phyloP scores from a whole-genome alignment of 2,888 invertebrate genomes.

The Horisme vitalbata region DNA sequence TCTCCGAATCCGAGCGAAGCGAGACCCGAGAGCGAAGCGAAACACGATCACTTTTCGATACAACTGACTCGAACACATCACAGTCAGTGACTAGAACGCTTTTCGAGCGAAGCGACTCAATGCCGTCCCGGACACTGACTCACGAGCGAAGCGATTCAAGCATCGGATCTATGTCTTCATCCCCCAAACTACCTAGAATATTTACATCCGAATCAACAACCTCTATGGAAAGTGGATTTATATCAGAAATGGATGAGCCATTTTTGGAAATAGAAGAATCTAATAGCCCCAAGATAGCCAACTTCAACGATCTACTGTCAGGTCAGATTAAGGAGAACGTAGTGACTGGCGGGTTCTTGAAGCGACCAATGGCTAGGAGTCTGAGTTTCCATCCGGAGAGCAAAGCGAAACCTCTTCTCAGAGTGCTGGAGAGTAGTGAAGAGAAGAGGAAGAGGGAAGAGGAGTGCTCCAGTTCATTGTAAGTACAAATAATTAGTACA shows the following conservation, averaged over 20 bases:
- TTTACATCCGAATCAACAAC: constrained; percentile 66
- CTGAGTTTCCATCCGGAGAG: constrained; percentile 62
- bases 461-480: neutral
- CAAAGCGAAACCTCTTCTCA: constrained; percentile 52
- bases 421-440: constrained; percentile 54
- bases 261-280: constrained; percentile 71
- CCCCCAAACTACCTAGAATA: constrained; percentile 47
- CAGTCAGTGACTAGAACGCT: constrained; percentile 64
- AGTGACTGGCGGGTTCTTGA: constrained; percentile 42
- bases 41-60: too few relatives aligned
- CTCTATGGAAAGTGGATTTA: constrained; percentile 73
- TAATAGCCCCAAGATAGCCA: constrained; percentile 66
- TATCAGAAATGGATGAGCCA: constrained; percentile 73
- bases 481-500: too few relatives aligned
- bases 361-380: constrained; percentile 56
- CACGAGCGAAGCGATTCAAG: constrained; percentile 64
- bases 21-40: too few relatives aligned
- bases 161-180: constrained; percentile 59
- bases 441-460: constrained; percentile 70
- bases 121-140: constrained; percentile 29
- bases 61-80: too few relatives aligned
- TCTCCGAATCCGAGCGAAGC: too few relatives aligned
- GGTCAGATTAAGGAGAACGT: constrained; percentile 63
- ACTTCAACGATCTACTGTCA: constrained; percentile 63
- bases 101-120: neutral